phyloP scores from a whole-genome alignment of 2,113 vertebrate species.

The Nycticryphes semicollaris region DNA sequence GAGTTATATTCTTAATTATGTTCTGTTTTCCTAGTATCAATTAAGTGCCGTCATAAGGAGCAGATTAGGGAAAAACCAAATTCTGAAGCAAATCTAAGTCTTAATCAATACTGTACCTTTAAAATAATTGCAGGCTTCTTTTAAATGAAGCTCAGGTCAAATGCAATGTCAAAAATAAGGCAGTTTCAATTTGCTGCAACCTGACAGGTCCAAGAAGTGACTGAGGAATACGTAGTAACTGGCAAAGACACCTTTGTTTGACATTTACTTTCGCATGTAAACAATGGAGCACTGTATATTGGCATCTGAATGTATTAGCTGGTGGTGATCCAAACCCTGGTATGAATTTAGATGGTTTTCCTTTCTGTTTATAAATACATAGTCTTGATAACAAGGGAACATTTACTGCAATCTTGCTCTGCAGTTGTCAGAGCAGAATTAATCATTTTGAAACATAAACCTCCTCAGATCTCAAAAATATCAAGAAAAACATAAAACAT shows the following conservation, averaged over 20 bases:
- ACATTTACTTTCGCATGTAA: constrained; percentile 69
- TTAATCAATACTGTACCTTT: constrained; percentile 64
- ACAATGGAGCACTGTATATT: constrained; percentile 58
- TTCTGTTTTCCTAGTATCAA: constrained; percentile 32
- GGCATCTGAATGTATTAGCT: constrained; percentile 70
- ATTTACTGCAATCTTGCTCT: constrained; percentile 69
- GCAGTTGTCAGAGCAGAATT: constrained; percentile 68
- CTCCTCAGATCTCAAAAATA: constrained; percentile 71
- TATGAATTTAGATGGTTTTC: constrained; percentile 66
- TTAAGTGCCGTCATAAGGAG: neutral
- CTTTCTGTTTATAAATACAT: constrained; percentile 66
- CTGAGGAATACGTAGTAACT: constrained; percentile 55
- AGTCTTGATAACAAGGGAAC: constrained; percentile 67
- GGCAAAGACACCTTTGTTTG: constrained; percentile 64
- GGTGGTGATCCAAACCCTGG: constrained; percentile 55
- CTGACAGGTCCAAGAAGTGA: constrained; percentile 55
- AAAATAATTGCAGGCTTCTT: constrained; percentile 61
- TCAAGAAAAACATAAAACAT: constrained; percentile 68
- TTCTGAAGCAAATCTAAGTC: constrained; percentile 41
- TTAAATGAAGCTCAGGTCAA: constrained; percentile 70
- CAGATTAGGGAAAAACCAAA: constrained; percentile 30
- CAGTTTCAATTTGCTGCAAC: constrained; percentile 56
- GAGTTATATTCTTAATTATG: constrained; percentile 48
- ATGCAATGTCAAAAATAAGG: constrained; percentile 60
- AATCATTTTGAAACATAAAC: constrained; percentile 76